phyloP scores from a whole-genome alignment of 2,113 vertebrate species.

The Scalopus aquaticus region DNA sequence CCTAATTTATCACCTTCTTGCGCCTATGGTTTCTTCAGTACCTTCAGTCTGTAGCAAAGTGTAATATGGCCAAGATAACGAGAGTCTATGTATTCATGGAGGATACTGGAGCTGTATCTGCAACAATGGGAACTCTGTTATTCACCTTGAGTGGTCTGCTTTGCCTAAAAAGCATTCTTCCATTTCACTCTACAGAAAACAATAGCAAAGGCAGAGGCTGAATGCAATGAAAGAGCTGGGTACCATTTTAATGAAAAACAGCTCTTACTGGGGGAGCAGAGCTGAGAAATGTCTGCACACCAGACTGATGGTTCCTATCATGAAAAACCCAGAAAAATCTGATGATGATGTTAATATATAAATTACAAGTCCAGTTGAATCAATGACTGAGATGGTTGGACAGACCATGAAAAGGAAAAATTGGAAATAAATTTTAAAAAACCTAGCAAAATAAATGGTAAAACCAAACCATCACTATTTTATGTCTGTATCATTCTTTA shows the following conservation, averaged over 20 bases:
- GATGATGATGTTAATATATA: neutral
- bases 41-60: neutral
- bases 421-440: neutral
- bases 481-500: neutral
- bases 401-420: neutral
- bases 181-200: neutral
- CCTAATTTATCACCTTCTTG: conserved; percentile 57
- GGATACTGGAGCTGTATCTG: neutral
- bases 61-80: conserved; percentile 9
- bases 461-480: neutral
- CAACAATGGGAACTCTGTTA: conserved; percentile 4
- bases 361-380: neutral
- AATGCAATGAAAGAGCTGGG: neutral
- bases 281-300: neutral
- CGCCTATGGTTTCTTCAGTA: neutral
- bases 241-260: neutral
- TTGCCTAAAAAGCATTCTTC: neutral
- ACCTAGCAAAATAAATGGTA: neutral
- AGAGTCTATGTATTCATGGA: neutral
- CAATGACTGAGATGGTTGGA: neutral
- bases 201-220: neutral
- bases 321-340: conserved; percentile 7
- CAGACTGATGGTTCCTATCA: neutral
- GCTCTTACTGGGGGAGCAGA: conserved; percentile 4
- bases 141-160: conserved; percentile 18